These are phyloP conservation scores for Ctenomys sociabilis DNA, from an alignment of 2,113 vertebrate species.

Conservation along the genomic window DNA sequence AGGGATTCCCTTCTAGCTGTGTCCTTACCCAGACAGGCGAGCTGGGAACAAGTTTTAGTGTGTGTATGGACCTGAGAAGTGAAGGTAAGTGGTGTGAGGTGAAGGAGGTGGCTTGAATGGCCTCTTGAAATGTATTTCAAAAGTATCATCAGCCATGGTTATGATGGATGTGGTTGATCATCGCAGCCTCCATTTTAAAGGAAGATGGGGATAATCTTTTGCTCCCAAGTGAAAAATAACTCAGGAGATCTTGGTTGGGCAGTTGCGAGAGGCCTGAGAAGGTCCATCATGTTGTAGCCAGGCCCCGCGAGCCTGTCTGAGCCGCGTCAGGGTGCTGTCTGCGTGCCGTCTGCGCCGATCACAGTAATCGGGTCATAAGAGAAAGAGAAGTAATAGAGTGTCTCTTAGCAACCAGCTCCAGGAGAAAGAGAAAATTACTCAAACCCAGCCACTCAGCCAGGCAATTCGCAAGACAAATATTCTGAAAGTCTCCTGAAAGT, in stretches of 20 bases:
- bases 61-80: background rate
- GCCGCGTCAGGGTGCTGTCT: slow-evolving; percentile 82
- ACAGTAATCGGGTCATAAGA: slow-evolving; percentile 87
- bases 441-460: slow-evolving; percentile 82
- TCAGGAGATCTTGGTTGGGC: background rate
- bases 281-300: slow-evolving; percentile 79
- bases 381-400: slow-evolving; percentile 86
- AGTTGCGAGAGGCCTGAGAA: slow-evolving; percentile 78
- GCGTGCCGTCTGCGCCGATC: slow-evolving; percentile 84
- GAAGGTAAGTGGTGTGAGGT: background rate
- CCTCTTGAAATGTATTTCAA: background rate
- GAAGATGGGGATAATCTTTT: background rate
- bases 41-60: background rate
- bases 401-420: slow-evolving; percentile 89
- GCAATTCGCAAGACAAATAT: slow-evolving; percentile 84
- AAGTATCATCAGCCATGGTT: background rate
- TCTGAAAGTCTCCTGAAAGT: slow-evolving; percentile 83
- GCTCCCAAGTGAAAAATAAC: background rate
- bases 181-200: background rate
- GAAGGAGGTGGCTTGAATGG: background rate
- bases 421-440: slow-evolving; percentile 88
- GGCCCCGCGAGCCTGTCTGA: slow-evolving; percentile 67
- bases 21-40: background rate
- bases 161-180: background rate
- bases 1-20: background rate